Evolutionary conservation across 2,888 invertebrate genomes (phyloP).

Genomic region (Eremobia ochroleuca): DNA sequence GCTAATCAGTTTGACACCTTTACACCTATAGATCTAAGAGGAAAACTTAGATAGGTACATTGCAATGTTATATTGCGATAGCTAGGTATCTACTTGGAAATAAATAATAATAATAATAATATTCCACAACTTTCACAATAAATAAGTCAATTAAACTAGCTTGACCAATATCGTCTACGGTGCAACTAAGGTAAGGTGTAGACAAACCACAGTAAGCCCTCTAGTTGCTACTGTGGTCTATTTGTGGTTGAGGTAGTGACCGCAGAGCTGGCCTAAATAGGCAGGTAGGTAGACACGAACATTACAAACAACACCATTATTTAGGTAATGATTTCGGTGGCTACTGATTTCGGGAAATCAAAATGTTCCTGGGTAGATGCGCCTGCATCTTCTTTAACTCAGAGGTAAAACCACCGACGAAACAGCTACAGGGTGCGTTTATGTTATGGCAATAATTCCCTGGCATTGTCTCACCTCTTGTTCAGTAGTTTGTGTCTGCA

Average conservation of each 20-base stretch:
- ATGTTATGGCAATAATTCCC: background rate
- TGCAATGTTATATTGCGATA: background rate
- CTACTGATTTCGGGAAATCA: background rate
- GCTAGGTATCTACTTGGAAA: background rate
- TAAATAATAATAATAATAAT: too few species aligned
- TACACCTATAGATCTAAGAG: background rate
- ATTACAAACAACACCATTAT: background rate
- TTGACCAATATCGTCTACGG: background rate
- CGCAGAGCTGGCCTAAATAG: background rate
- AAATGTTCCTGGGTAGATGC: background rate
- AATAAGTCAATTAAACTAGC: background rate
- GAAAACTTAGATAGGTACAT: background rate
- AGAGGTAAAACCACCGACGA: too few species aligned
- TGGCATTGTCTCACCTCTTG: too few species aligned
- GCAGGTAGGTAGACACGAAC: background rate
- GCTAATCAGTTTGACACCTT: constrained; percentile 11
- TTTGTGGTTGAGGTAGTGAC: background rate
- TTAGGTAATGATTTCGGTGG: background rate
- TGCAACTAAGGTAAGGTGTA: background rate
- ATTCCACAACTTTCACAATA: too few species aligned
- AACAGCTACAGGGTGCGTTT: background rate
- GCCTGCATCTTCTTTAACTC: background rate
- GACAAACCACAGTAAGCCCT: background rate
- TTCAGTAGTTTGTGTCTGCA: background rate
- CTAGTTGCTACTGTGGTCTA: background rate